These are phyloP conservation scores for Drosophila quasianomalipes DNA, from an alignment of 2,888 invertebrate species.

Conservation along the genomic window DNA sequence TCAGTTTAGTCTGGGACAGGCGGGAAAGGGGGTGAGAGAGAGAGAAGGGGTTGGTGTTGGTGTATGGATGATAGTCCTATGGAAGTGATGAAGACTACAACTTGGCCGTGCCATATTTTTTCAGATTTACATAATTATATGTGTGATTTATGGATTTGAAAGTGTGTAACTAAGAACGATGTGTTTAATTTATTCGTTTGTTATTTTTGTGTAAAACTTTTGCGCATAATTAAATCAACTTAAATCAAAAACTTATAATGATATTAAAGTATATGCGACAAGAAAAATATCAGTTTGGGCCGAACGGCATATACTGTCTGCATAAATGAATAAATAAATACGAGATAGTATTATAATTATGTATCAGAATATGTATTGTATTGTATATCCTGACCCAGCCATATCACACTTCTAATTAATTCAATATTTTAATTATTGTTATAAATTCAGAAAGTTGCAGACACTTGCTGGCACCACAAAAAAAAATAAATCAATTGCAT, in stretches of 20 bases:
- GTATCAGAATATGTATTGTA: not conserved
- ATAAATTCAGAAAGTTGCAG: constrained; percentile 12
- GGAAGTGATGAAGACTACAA: constrained; percentile 55
- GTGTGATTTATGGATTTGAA: constrained; percentile 75
- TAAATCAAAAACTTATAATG: not conserved
- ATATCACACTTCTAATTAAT: constrained; percentile 30
- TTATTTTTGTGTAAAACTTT: constrained; percentile 26
- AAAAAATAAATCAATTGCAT: constrained; percentile 19
- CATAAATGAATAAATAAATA: not conserved
- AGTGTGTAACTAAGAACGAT: constrained; percentile 26
- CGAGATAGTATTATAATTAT: not conserved
- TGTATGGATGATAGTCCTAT: constrained; percentile 4
- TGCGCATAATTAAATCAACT: constrained; percentile 14
- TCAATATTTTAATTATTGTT: constrained; percentile 14
- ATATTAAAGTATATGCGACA: not conserved
- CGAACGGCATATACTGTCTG: not conserved
- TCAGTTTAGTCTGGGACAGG: constrained; percentile 49
- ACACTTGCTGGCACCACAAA: constrained; percentile 5
- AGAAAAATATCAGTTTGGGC: not conserved
- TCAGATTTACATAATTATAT: constrained; percentile 77
- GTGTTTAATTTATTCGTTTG: constrained; percentile 36
- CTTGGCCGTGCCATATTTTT: constrained; percentile 63
- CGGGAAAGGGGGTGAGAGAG: not conserved
- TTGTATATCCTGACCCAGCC: not conserved
- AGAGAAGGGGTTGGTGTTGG: not conserved